A percentile compares a stretch with the other conserved stretches of the same genome.
phyloP scores from a whole-genome alignment of 1,140 invertebrate species.

The Meloidogyne floridensis region DNA sequence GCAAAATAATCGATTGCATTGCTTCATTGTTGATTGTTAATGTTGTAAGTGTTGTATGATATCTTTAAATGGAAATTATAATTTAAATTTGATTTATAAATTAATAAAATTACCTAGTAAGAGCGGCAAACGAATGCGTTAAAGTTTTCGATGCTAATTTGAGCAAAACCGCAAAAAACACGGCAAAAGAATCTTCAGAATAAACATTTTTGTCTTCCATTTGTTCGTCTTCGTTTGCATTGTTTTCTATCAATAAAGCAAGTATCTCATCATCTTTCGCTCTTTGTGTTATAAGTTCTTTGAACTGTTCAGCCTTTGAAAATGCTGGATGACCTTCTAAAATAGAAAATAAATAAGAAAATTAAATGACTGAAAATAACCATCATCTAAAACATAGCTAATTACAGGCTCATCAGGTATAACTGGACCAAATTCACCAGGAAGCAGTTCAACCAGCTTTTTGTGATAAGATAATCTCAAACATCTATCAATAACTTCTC shows the following conservation, averaged over 20 bases:
- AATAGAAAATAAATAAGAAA: conserved; percentile 14
- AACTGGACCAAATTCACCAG: conserved; percentile 80
- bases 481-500: conserved; percentile 86
- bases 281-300: conserved; percentile 81
- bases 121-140: conserved; percentile 93
- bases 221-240: conserved; percentile 23
- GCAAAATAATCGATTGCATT: conserved; percentile 88
- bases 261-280: conserved; percentile 86
- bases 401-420: conserved; percentile 75
- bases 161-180: conserved; percentile 90
- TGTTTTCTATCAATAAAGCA: conserved; percentile 70
- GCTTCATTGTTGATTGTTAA: conserved; percentile 75
- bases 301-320: conserved; percentile 79
- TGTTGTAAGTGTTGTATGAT: conserved; percentile 87
- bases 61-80: conserved; percentile 68
- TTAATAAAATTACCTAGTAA: conserved; percentile 75
- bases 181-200: conserved; percentile 78
- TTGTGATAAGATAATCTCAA: conserved; percentile 94
- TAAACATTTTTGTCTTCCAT: conserved; percentile 20
- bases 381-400: conserved; percentile 68
- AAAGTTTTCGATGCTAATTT: conserved; percentile 93
- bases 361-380: conserved; percentile 36
- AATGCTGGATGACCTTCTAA: conserved; percentile 80
- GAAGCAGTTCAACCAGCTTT: conserved; percentile 86
- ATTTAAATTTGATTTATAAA: too few species aligned